phyloP scores from a whole-genome alignment of 2,888 invertebrate species.

The Pasiphila rectangulata region DNA sequence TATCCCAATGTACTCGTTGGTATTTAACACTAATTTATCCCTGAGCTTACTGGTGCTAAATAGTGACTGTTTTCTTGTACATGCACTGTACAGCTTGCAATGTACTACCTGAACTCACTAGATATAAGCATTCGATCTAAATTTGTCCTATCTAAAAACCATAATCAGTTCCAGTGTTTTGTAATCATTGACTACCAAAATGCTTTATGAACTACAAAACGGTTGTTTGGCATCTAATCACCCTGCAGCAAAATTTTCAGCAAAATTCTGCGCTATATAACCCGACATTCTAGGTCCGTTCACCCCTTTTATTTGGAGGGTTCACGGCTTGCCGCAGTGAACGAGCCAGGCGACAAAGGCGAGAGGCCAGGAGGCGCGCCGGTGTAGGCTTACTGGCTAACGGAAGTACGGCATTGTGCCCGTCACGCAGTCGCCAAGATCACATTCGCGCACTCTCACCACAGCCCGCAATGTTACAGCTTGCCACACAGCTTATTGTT shows the following conservation, averaged over 20 bases:
- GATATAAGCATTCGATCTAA: too few species aligned
- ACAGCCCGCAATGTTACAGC: constrained; percentile 26
- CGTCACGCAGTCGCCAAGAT: constrained; percentile 43
- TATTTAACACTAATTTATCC: too few species aligned
- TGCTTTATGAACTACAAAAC: not conserved
- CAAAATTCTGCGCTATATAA: not conserved
- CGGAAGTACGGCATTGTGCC: constrained; percentile 54
- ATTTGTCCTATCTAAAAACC: too few species aligned
- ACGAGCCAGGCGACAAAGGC: constrained; percentile 25
- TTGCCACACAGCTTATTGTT: constrained; percentile 10
- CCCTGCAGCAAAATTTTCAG: not conserved
- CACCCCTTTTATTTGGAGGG: constrained; percentile 4
- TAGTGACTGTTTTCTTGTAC: not conserved
- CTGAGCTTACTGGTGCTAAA: not conserved
- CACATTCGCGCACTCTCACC: constrained; percentile 36
- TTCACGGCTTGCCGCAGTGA: constrained; percentile 16
- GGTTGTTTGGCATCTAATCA: not conserved
- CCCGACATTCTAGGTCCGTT: not conserved
- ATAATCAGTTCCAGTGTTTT: not conserved
- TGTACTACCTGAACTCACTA: too few species aligned
- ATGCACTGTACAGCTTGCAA: too few species aligned
- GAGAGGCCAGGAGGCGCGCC: constrained; percentile 32
- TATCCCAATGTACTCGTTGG: not conserved
- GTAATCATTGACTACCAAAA: not conserved
- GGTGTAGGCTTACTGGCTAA: constrained; percentile 59